phyloP scores from a whole-genome alignment of 2,888 invertebrate species.

The Rotaria sp. region DNA sequence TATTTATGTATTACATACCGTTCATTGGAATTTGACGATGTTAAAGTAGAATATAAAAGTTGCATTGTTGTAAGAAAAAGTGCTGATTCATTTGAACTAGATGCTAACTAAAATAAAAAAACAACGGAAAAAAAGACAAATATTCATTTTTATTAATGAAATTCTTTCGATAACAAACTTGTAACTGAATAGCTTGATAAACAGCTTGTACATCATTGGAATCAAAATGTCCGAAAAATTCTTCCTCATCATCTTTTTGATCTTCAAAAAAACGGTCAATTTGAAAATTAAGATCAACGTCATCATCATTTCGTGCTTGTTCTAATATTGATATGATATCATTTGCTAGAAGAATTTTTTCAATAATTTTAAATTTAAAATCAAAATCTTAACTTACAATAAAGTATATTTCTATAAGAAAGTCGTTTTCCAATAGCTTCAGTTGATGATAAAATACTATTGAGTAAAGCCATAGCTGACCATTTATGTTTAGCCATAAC shows the following conservation, averaged over 20 bases:
- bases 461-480: constrained; percentile 11
- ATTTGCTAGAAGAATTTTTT: not conserved
- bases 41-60: not conserved
- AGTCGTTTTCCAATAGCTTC: not conserved
- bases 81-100: not conserved
- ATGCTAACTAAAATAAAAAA: not conserved
- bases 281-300: not conserved
- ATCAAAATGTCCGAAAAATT: not conserved
- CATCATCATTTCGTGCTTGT: not conserved
- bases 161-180: not conserved
- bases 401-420: not conserved
- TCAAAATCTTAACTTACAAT: not conserved
- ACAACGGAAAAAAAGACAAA: not conserved
- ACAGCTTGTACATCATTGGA: not conserved
- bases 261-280: not conserved
- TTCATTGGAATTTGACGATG: not conserved
- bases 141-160: not conserved
- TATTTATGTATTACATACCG: not conserved
- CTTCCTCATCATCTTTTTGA: not conserved
- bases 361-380: not conserved
- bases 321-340: not conserved
- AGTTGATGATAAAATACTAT: not conserved
- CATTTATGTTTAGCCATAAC: not conserved
- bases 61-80: not conserved
- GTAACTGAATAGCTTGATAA: constrained; percentile 13